A percentile compares a stretch with the other conserved stretches of the same genome.
Evolutionary conservation across 2,797 vertebrate species (phyloP).

Genomic region (Anguilla obscura): DNA sequence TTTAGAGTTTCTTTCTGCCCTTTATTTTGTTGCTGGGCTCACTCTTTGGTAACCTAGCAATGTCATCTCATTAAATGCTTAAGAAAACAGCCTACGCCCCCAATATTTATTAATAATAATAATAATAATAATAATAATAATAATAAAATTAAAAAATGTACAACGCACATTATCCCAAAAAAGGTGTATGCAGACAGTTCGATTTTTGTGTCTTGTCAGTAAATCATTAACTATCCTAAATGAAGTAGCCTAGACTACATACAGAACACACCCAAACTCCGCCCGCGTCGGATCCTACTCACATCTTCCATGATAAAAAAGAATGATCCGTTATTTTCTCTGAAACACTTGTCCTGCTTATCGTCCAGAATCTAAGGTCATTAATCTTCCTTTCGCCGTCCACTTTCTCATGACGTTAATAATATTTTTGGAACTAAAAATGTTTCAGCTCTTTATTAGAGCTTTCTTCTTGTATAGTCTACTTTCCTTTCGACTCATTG

Average conservation of each 20-base stretch:
- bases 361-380: slow-evolving; percentile 42
- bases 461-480: slow-evolving; percentile 40
- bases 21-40: background rate
- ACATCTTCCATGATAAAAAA: slow-evolving; percentile 73
- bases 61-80: background rate
- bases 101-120: too few species aligned
- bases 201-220: background rate
- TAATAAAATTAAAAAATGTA: too few species aligned
- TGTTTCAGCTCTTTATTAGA: slow-evolving; percentile 33
- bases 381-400: slow-evolving; percentile 43
- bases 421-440: slow-evolving; percentile 56
- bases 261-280: background rate
- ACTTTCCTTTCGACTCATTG: slow-evolving; percentile 54
- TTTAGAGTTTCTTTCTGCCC: background rate
- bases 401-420: slow-evolving; percentile 53
- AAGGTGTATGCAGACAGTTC: background rate
- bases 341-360: slow-evolving; percentile 54
- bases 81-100: background rate
- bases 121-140: too few species aligned
- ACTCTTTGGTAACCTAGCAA: background rate
- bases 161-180: background rate
- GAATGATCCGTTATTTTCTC: slow-evolving; percentile 59
- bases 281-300: slow-evolving; percentile 50
- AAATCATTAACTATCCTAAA: background rate
- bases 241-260: background rate